Base-by-base conservation (phyloP, 2,888 invertebrate species). In the Blastobasis lacticolella region DNA sequence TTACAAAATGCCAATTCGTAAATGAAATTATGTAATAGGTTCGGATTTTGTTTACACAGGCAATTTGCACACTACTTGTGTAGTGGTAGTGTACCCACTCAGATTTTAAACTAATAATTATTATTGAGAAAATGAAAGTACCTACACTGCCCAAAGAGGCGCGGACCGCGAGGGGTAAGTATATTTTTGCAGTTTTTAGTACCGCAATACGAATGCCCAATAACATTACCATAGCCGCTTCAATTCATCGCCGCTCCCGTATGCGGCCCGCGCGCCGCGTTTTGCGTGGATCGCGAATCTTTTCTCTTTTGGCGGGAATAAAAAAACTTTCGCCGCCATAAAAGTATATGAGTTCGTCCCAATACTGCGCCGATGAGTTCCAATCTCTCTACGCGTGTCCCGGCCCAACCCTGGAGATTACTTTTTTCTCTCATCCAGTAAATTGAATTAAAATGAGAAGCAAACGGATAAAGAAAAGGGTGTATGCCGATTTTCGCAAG, bases 341-440 rank as follows among this genome's bases (percentile, higher is more conserved):
- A 86, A 86, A 85, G 86, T 84, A 81, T 85, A 86, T 81, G 86
- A 82, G 85, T 81, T 81, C 81, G 82, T 85, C 83, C 85, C 84
- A 84, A 86, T 85, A 84, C 84, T 75, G 75, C 73, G 80, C 64
- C 81, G 80, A 84, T 83, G 86, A 84, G 82, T 85, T 84, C 84
- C 86, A 85, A 86, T 85, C 82, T 83, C 81, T 81, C 78, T 69
- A 78, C 75, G 75, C 81, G 73, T 69, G 77, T 80, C 80, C 78
- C 79, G 76, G 81, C 85, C 86, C 81, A 72, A 82, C 84, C 84
- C 81, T 71, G 76, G 71, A 85, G 81, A 85, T 85, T 85, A 85
- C 86, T 81, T 85, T 84, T 82, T 80, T 78, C 79, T 82, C 75
- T 80, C 82, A 85, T 85, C 81, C 81, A 79, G 77, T 81, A 82